A percentile compares a stretch with the other conserved stretches of the same genome.
phyloP scores from a whole-genome alignment of 2,888 invertebrate genomes.

The Spisula subtruncata region DNA sequence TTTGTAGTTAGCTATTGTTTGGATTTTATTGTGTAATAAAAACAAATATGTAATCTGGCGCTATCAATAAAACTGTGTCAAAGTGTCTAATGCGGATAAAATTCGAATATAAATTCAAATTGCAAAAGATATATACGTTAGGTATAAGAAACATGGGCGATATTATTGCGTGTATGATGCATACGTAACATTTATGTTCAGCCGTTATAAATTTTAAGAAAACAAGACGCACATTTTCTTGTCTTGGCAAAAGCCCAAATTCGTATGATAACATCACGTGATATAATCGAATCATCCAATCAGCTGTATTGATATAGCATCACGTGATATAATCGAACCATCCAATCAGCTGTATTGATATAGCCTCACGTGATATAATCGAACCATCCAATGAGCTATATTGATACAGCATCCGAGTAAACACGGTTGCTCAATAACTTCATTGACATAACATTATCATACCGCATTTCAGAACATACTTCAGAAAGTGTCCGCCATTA shows the following conservation, averaged over 20 bases:
- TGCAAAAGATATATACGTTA: conserved; percentile 43
- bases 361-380: neutral
- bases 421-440: too few relatives aligned
- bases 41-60: conserved; percentile 55
- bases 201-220: conserved; percentile 27
- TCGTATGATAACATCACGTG: neutral
- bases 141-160: neutral
- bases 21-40: conserved; percentile 57
- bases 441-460: too few relatives aligned
- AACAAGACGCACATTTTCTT: conserved; percentile 29
- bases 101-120: conserved; percentile 56
- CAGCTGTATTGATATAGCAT: neutral
- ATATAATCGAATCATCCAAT: neutral
- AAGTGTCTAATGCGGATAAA: conserved; percentile 52
- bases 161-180: conserved; percentile 33
- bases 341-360: neutral
- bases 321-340: neutral
- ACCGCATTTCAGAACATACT: too few relatives aligned
- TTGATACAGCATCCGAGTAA: neutral
- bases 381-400: neutral
- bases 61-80: conserved; percentile 42
- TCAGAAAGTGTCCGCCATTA: too few relatives aligned
- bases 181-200: conserved; percentile 10
- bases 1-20: conserved; percentile 58
- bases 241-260: conserved; percentile 36